Conservation (phyloP, 2,797 vertebrate genomes). For the Lacerta bilineata region DNA sequence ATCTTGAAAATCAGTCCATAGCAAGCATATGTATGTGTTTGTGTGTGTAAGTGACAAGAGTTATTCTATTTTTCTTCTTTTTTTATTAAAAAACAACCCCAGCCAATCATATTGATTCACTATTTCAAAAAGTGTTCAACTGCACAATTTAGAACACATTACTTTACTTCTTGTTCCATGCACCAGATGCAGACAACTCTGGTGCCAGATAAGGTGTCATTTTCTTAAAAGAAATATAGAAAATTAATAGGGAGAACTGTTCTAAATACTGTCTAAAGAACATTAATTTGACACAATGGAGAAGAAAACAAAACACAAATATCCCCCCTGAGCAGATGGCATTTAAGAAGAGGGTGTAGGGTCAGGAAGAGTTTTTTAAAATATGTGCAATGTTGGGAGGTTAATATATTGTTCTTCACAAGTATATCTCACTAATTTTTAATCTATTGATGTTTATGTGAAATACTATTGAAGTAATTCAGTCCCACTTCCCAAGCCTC, state of each 20-base stretch:
- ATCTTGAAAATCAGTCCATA: accelerated
- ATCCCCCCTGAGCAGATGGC: constrained; percentile 15
- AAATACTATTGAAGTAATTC: neutral
- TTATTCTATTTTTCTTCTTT: neutral
- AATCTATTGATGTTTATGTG: neutral
- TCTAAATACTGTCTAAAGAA: constrained; percentile 12
- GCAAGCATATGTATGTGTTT: neutral
- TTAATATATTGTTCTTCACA: neutral
- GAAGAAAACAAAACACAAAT: constrained; percentile 15
- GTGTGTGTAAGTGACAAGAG: accelerated
- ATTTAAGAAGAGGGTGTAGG: constrained; percentile 3
- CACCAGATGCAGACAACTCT: neutral
- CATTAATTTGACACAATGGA: constrained; percentile 24
- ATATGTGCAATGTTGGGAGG: neutral
- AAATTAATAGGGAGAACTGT: neutral
- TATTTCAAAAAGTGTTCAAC: neutral
- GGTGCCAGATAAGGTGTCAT: constrained; percentile 1
- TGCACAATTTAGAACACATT: constrained; percentile 6
- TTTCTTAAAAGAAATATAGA: constrained; percentile 19
- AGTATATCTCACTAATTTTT: neutral
- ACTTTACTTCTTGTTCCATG: neutral
- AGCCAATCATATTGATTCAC: neutral
- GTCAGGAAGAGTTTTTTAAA: neutral
- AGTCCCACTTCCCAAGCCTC: neutral
- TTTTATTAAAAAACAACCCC: neutral